phyloP scores from a whole-genome alignment of 2,888 invertebrate genomes.

The Galeopsomyia nigrocyanea region DNA sequence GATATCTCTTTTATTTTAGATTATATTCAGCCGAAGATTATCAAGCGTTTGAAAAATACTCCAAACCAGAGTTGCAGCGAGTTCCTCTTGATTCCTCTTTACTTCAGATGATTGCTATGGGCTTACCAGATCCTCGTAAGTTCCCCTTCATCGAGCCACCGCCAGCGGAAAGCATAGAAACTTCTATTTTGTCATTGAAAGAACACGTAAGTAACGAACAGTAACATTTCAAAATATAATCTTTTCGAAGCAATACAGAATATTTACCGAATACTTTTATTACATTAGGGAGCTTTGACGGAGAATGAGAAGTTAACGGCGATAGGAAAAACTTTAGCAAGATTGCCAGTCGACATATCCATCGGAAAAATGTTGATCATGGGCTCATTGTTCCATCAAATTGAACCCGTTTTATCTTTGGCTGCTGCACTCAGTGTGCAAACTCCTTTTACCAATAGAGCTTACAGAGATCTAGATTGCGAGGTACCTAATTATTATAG shows the following conservation, averaged over 20 bases:
- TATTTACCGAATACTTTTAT: slow-evolving; percentile 19
- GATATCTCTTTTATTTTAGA: slow-evolving; percentile 66
- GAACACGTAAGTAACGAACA: slow-evolving; percentile 78
- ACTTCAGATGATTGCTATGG: slow-evolving; percentile 94
- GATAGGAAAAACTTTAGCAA: slow-evolving; percentile 87
- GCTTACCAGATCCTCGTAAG: slow-evolving; percentile 88
- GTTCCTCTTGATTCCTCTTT: slow-evolving; percentile 94
- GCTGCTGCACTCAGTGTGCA: slow-evolving; percentile 95
- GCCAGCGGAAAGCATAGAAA: slow-evolving; percentile 84
- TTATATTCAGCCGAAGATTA: slow-evolving; percentile 89
- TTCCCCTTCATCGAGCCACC: slow-evolving; percentile 99
- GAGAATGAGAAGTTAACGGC: slow-evolving; percentile 86
- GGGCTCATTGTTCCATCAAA: slow-evolving; percentile 89
- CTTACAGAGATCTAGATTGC: slow-evolving; percentile 87
- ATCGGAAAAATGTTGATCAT: slow-evolving; percentile 96
- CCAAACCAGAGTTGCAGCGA: slow-evolving; percentile 93
- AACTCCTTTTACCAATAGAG: slow-evolving; percentile 91
- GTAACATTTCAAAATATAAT: no score
- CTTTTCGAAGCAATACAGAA: no score
- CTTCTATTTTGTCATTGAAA: slow-evolving; percentile 87
- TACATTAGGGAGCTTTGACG: slow-evolving; percentile 80
- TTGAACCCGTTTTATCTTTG: slow-evolving; percentile 89
- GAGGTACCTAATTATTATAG: slow-evolving; percentile 72
- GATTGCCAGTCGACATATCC: slow-evolving; percentile 93
- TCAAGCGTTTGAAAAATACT: slow-evolving; percentile 83